Conservation (phyloP, 2,797 vertebrate species). For the Macrochelys suwanniensis region DNA sequence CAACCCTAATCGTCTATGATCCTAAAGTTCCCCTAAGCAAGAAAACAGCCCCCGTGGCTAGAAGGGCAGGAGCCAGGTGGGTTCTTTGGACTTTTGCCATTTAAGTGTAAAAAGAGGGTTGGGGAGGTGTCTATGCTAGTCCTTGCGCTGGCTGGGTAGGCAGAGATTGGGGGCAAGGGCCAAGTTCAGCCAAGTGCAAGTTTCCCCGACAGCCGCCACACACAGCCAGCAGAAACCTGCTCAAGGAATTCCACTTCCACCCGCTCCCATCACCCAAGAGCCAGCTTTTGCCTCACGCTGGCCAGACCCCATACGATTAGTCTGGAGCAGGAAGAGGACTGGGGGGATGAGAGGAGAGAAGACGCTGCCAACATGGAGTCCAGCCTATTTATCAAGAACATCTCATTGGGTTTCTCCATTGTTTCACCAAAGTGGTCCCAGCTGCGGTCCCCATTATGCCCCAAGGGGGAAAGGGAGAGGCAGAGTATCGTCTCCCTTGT, state of each 20-base stretch:
- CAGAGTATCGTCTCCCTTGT: not conserved
- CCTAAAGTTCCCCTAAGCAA: too few relatives aligned
- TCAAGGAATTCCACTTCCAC: not conserved
- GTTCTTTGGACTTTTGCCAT: not conserved
- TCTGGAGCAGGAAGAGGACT: not conserved
- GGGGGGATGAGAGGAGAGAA: not conserved
- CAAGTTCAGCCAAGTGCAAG: not conserved
- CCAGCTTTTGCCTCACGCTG: not conserved
- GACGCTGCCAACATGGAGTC: not conserved
- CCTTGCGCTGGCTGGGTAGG: not conserved
- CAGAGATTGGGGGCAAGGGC: not conserved
- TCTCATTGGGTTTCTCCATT: not conserved
- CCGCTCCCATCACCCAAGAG: not conserved
- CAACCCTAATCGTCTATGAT: too few relatives aligned
- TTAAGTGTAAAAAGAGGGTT: not conserved
- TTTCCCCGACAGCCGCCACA: not conserved
- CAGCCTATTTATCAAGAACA: not conserved
- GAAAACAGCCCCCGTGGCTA: not conserved
- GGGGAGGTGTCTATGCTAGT: not conserved
- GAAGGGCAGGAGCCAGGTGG: not conserved
- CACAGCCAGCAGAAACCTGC: not conserved
- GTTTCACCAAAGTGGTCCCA: not conserved
- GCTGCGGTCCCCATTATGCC: not conserved
- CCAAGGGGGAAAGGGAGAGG: not conserved
- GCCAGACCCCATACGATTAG: not conserved